These are phyloP conservation scores for Aradophagus sp. DNA, from an alignment of 1,140 invertebrate genomes.

Conservation along the genomic window DNA sequence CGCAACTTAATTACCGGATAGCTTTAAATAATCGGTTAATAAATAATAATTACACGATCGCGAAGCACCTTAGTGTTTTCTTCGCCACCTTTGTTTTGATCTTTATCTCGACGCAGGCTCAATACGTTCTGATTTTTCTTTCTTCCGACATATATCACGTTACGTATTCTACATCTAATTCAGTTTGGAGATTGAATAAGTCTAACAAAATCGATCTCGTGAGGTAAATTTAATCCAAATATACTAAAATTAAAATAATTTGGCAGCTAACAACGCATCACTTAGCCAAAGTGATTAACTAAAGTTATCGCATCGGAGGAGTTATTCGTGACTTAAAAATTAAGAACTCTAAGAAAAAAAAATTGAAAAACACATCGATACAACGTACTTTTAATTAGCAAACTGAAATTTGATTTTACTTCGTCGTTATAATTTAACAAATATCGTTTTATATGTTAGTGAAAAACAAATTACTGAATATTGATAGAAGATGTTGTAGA, in stretches of 20 bases:
- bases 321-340: constrained; percentile 26
- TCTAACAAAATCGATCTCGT: constrained; percentile 41
- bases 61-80: constrained; percentile 25
- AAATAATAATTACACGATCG: constrained; percentile 27
- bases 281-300: constrained; percentile 42
- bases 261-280: constrained; percentile 48
- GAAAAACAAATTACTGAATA: too few relatives aligned
- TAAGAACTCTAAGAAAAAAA: constrained; percentile 18
- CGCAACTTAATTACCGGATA: constrained; percentile 22
- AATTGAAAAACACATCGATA: constrained; percentile 11
- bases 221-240: constrained; percentile 28
- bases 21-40: constrained; percentile 39
- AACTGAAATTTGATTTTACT: constrained; percentile 22
- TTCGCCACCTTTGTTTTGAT: constrained; percentile 17
- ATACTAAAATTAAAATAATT: constrained; percentile 40
- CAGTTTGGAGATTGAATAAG: constrained; percentile 20
- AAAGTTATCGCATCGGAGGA: constrained; percentile 31
- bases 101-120: constrained; percentile 24
- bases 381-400: constrained; percentile 37
- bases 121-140: constrained; percentile 20
- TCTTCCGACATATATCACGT: constrained; percentile 15
- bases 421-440: neutral
- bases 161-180: constrained; percentile 30
- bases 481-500: too few relatives aligned
- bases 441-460: too few relatives aligned